Evolutionary conservation across 1,140 invertebrate species (phyloP).

Genomic region (Oncopodura yosiiana): DNA sequence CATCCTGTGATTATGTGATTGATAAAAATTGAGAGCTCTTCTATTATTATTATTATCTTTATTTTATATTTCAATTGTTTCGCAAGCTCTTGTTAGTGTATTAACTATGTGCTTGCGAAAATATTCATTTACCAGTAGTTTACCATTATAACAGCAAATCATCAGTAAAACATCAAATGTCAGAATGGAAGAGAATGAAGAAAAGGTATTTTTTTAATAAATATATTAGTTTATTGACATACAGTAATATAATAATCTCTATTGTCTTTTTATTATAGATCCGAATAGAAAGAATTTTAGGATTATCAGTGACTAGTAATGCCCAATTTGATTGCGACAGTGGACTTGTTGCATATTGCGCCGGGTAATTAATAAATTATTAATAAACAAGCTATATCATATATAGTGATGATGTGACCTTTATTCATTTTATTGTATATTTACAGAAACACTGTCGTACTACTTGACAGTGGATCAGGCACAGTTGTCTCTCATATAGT

Average conservation of each 20-base stretch:
- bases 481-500: slow-evolving; percentile 33
- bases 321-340: slow-evolving; percentile 80
- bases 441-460: slow-evolving; percentile 33
- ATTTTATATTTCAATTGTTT: too few relatives aligned
- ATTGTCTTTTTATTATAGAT: slow-evolving; percentile 57
- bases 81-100: too few relatives aligned
- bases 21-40: too few relatives aligned
- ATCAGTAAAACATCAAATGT: too few relatives aligned
- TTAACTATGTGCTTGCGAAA: too few relatives aligned
- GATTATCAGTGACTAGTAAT: slow-evolving; percentile 82
- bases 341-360: slow-evolving; percentile 83
- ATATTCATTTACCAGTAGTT: too few relatives aligned
- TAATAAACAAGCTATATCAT: neutral
- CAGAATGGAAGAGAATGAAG: slow-evolving; percentile 36
- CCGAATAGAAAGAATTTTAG: slow-evolving; percentile 83
- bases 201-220: slow-evolving; percentile 23
- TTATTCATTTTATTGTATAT: neutral
- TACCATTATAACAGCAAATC: too few relatives aligned
- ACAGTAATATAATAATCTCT: neutral
- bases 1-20: too few relatives aligned
- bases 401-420: neutral
- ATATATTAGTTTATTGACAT: neutral
- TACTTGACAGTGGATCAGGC: slow-evolving; percentile 33
- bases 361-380: slow-evolving; percentile 63
- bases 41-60: too few relatives aligned